A percentile compares a stretch with the other conserved stretches of the same genome.
Evolutionary conservation across 1,140 invertebrate species (phyloP).

Genomic region (Drosophila suzukii): DNA sequence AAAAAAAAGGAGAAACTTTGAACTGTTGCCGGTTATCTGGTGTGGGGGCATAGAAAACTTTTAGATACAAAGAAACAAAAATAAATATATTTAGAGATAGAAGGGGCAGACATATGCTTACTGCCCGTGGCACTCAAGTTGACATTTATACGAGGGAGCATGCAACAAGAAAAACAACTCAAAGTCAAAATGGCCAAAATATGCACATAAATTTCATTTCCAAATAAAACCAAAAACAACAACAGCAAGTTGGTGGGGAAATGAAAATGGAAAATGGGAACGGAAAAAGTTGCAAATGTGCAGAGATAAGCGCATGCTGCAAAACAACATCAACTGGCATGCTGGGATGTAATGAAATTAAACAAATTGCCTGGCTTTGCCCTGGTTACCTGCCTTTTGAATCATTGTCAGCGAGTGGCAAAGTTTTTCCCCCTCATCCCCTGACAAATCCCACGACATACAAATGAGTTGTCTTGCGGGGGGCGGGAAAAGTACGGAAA

Average conservation of each 20-base stretch:
- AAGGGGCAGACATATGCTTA: constrained; percentile 32
- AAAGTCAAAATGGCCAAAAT: constrained; percentile 69
- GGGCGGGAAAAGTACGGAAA: constrained; percentile 3
- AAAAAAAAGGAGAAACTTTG: constrained; percentile 54
- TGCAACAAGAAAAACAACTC: constrained; percentile 61
- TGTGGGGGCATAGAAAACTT: constrained; percentile 38
- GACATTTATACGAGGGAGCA: constrained; percentile 42
- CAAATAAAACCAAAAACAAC: constrained; percentile 37
- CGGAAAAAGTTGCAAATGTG: constrained; percentile 66
- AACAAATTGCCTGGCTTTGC: constrained; percentile 67
- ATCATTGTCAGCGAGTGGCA: constrained; percentile 64
- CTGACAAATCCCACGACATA: constrained; percentile 65
- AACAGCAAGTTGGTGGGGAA: constrained; percentile 22
- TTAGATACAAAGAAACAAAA: constrained; percentile 39
- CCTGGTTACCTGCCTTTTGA: constrained; percentile 40
- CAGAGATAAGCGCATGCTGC: constrained; percentile 62
- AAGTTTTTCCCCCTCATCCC: constrained; percentile 46
- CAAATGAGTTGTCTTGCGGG: constrained; percentile 74
- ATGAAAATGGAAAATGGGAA: constrained; percentile 22
- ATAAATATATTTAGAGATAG: constrained; percentile 34
- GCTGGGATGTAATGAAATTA: constrained; percentile 68
- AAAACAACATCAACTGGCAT: constrained; percentile 42
- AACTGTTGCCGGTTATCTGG: constrained; percentile 75
- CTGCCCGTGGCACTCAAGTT: constrained; percentile 46
- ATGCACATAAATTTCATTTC: constrained; percentile 74